Base-by-base conservation (phyloP, 2,888 invertebrate species). In the Xylocampa areola region DNA sequence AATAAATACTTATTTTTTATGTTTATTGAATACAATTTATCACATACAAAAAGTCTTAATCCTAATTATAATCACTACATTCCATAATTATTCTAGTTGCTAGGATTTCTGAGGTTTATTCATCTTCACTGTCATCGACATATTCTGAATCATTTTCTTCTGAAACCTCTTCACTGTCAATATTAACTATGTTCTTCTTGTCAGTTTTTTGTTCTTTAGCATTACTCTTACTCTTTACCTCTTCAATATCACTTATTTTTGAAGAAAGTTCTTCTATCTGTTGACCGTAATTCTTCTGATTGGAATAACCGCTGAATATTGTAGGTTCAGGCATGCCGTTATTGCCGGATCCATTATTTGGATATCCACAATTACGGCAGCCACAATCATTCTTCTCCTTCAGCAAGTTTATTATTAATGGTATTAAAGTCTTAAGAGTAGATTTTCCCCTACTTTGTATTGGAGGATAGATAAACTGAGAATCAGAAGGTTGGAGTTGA, bases 321-420 rank as follows among this genome's bases (percentile, higher is more conserved):
- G 65, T 65, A 6, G 80, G 76, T 19, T 72, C 73, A 25, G 63
- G 64, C 40, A 50, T 39, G 33, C 61, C 68, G 19, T 64, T 72
- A 8, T 57, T 66, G 2, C 48, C 4, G 8, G 23, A 17, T 23
- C 30, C 54, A 8, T 66, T 66, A 23, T 53, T 69, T 1, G 63
- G 60, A 60, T 80, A 85, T 13, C 80, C 80, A 33, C 83, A 87
- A 37, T 84, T 73, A 7, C 60, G 74, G 59, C 82, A 84, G 0
- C 76, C 76, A 55, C 87, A 87, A 1, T 43, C 57, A 53, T 76
- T 83, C 55, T 79, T 87, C 23, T 93, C 92, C 62, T 85, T 87
- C 17, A 93, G 43, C 37, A 92, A 69, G 59, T 87, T 86, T 8
- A 92, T 68, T 63, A 93, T 80, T n/a, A 92, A 71, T 0, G 93